Evolutionary conservation across 1,140 invertebrate genomes (phyloP), one percentile per base, ranked within the genome.

Genomic region (Psilanteris sp.): DNA sequence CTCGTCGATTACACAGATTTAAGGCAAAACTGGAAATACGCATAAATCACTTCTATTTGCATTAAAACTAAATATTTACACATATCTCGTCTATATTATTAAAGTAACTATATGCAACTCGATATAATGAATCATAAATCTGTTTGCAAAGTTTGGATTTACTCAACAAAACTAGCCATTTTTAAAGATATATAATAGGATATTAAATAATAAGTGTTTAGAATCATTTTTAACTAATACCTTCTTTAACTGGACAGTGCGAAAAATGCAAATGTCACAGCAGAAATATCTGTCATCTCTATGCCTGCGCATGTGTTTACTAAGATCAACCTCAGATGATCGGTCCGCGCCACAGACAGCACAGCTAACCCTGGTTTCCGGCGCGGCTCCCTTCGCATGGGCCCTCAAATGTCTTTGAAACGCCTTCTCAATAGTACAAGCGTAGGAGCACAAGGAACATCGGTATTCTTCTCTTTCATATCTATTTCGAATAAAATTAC

Each of bases 321-420:
- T 87, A 16, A 91, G 82, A 41, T 90, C 88, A 18, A 87, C 84
- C 55, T 91, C 90, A 11, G 88, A 87, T 0, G 88, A 85, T 18
- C 89, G 81, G 36, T 91, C 90, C 13, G 90, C 90, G 2, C 90
- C 90, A 72, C 90, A 91, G n/a, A 91, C 89, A 11, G 90, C 90
- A 72, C 90, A 91, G 52, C 89, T 90, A 32, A 91, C 82, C 61
- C 89, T 87, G 2, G 82, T 87, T 54, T 86, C 83, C 31, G 85
- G 82, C 11, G 84, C 82, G 0, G 79, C 68, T 29, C 87, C 87
- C 26, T 80, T 85, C 5, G 87, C 83, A 70, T 90, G 86, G 7
- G 85, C 81, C 41, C 89, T 83, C 24, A 90, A 68, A 71, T 91
- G 90, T 78, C 88, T 87, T 44, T 90, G 84, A 41, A 90, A 90